These are phyloP conservation scores for Kryphioiulus occultus DNA, from an alignment of 2,888 invertebrate species.

Conservation along the genomic window DNA sequence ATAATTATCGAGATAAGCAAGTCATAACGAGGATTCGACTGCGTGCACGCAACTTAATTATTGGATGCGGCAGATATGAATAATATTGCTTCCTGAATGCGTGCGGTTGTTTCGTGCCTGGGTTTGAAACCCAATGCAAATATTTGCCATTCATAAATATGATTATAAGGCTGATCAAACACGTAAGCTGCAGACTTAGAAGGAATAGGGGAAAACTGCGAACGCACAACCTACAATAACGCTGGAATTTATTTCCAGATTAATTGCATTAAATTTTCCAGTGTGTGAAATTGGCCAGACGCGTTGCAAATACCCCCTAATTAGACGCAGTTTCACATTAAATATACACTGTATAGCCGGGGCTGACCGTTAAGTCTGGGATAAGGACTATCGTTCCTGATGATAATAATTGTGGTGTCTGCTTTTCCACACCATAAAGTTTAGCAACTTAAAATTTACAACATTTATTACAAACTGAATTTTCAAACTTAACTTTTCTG, in stretches of 20 bases:
- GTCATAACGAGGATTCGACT: neutral
- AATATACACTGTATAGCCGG: no score
- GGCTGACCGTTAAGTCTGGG: no score
- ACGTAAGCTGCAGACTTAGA: neutral
- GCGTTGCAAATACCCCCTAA: neutral
- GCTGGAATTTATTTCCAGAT: neutral
- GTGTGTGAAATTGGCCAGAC: neutral
- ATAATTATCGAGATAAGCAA: neutral
- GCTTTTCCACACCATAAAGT: no score
- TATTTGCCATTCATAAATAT: neutral
- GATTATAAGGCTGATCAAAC: neutral
- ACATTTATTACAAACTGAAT: no score
- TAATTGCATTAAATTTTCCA: neutral
- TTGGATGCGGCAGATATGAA: neutral
- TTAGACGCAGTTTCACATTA: no score
- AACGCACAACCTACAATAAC: neutral
- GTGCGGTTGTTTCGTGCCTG: no score
- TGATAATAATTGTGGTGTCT: no score
- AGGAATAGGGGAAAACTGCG: neutral
- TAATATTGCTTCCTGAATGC: neutral
- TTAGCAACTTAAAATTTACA: no score
- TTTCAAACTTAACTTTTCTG: no score
- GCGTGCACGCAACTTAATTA: neutral
- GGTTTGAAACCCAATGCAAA: neutral
- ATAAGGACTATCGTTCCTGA: no score